phyloP scores from a whole-genome alignment of 1,140 invertebrate species.

The Ceratitis capitata region DNA sequence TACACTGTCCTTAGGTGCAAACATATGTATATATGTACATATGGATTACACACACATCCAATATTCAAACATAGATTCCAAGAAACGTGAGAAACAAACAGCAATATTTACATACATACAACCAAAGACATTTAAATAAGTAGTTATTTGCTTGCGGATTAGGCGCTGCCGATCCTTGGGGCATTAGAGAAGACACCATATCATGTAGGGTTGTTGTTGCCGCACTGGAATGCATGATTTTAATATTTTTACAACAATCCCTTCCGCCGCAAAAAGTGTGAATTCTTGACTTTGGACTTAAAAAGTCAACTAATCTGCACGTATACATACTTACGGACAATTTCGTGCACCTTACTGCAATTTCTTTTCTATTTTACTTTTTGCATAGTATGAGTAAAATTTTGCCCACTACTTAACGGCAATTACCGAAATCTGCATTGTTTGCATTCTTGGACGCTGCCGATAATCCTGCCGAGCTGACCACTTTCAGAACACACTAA shows the following conservation, averaged over 20 bases:
- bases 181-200: neutral
- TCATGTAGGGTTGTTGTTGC: neutral
- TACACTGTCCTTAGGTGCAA: no score
- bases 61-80: no score
- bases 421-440: constrained; percentile 17
- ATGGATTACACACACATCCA: no score
- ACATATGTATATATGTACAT: neutral
- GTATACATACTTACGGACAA: neutral
- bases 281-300: constrained; percentile 9
- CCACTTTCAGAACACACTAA: constrained; percentile 5
- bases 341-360: neutral
- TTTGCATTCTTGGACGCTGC: neutral
- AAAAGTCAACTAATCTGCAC: neutral
- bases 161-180: neutral
- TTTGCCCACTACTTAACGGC: constrained; percentile 6
- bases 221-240: no score
- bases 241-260: neutral
- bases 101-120: no score
- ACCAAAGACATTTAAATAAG: neutral
- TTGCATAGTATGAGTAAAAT: neutral
- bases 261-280: neutral
- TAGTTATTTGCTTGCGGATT: neutral
- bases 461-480: neutral
- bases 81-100: no score
- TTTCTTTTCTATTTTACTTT: neutral